These are phyloP conservation scores for Drosophila sucinea DNA, from an alignment of 1,140 invertebrate genomes.

Conservation along the genomic window DNA sequence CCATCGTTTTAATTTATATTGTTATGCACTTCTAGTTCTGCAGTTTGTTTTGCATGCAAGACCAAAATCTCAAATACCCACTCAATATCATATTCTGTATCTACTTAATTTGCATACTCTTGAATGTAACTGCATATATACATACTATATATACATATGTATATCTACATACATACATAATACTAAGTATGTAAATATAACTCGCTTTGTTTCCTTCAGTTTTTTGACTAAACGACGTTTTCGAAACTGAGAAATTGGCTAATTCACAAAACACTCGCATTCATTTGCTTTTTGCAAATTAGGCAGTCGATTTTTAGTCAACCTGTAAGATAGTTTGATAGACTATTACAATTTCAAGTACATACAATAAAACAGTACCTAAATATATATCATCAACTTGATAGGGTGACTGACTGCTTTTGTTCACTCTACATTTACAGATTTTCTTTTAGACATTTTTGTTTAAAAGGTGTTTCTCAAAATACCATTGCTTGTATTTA, in stretches of 20 bases:
- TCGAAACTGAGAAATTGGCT: conserved; percentile 13
- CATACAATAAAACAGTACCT: not conserved
- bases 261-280: conserved; percentile 10
- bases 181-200: not conserved
- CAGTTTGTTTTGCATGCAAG: conserved; percentile 42
- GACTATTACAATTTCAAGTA: not conserved
- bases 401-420: not conserved
- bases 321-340: not conserved
- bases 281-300: conserved; percentile 10
- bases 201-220: conserved; percentile 8
- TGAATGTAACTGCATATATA: conserved; percentile 1
- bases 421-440: not conserved
- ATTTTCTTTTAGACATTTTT: not conserved
- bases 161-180: conserved; percentile 24
- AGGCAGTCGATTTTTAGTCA: not conserved
- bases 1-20: conserved; percentile 23
- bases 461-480: too few species aligned
- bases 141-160: conserved; percentile 25
- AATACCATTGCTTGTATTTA: not conserved
- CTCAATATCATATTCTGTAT: conserved; percentile 37
- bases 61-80: conserved; percentile 14
- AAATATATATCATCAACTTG: not conserved
- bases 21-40: conserved; percentile 35
- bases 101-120: conserved; percentile 29
- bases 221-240: conserved; percentile 13